These are phyloP conservation scores for Hydrotaea diabolus DNA, from an alignment of 2,888 invertebrate species.

Conservation along the genomic window DNA sequence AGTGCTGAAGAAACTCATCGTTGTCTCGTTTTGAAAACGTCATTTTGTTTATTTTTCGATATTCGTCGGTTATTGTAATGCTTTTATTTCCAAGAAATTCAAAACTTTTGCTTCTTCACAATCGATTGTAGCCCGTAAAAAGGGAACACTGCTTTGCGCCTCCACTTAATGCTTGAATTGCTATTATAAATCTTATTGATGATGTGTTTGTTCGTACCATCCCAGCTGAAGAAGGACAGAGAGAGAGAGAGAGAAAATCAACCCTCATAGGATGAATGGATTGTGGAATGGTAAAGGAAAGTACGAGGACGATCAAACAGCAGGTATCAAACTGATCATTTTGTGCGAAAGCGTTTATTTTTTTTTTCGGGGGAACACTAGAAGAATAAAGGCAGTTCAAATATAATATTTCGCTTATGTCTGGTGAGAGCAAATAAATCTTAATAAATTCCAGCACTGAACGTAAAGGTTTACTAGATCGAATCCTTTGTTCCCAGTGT, in stretches of 20 bases:
- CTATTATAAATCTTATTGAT: slow-evolving; percentile 65
- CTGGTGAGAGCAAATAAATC: no score
- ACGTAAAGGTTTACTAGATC: no score
- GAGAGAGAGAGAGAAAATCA: slow-evolving; percentile 3
- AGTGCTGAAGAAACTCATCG: slow-evolving; percentile 38
- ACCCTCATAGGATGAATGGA: not conserved
- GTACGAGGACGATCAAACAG: not conserved
- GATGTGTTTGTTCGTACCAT: slow-evolving; percentile 37
- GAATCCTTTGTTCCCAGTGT: no score
- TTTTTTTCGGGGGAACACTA: slow-evolving; percentile 11
- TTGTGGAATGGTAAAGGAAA: not conserved
- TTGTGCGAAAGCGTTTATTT: slow-evolving; percentile 53
- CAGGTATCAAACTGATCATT: slow-evolving; percentile 52
- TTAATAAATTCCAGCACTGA: no score
- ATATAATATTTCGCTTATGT: no score
- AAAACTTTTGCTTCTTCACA: slow-evolving; percentile 75
- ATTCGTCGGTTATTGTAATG: slow-evolving; percentile 63
- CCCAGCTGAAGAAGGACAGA: not conserved
- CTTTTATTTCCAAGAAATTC: slow-evolving; percentile 81
- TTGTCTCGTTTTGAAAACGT: slow-evolving; percentile 59
- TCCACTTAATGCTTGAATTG: slow-evolving; percentile 50
- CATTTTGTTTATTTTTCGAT: slow-evolving; percentile 62
- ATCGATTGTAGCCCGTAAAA: not conserved
- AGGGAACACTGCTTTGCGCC: slow-evolving; percentile 21
- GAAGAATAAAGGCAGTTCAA: slow-evolving; percentile 1